Evolutionary conservation across 2,113 vertebrate genomes (phyloP), one percentile per base, ranked within the genome.

Genomic region (Hippolais icterina): DNA sequence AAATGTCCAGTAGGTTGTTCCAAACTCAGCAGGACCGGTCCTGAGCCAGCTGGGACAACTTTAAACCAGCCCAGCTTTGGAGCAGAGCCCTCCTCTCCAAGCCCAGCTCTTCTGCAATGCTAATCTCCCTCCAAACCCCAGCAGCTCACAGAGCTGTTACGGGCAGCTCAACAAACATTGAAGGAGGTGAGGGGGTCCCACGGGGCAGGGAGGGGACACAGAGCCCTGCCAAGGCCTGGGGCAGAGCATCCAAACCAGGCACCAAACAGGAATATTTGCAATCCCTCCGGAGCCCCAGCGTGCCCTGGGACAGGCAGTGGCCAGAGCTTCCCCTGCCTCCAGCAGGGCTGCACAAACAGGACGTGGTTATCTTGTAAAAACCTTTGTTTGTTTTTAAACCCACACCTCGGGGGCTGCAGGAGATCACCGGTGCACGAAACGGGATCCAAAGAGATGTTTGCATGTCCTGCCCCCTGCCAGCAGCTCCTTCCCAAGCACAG

Each of bases 311-410:
- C 1, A 1, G 72, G 61, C 6, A 33, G 41, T 0, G n/a, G 18
- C 11, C 66, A 50, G 47, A 74, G 72, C 17, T 77, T 8, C 84
- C 70, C 42, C 46, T 22, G 4, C 61, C 75, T 47, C 78, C 84
- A 85, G 78, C 69, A 16, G 83, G 41, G 83, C 89, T 76, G 78
- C 75, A 64, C 54, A 70, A 87, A 90, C 92, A 83, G 87, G 87
- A 89, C 75, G 5, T 0, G 4, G 86, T 33, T 90, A 47, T 60
- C 82, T 44, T 5, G 7, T n/a, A 28, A 72, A 87, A 95, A 76
- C 1, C 3, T 49, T 11, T 17, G 7, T 17, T 75, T 79, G 74
- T 5, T 92, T 53, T 16, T 3, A 79, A 82, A 54, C 5, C 54
- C 93, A 3, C 53, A 18, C 2, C 75, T 76, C 74, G 3, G 5